Percentiles rank a stretch among this genome's conserved stretches.
These are phyloP conservation scores for Galeopterus variegatus DNA, from an alignment of 2,113 vertebrate genomes.

Conservation along the genomic window DNA sequence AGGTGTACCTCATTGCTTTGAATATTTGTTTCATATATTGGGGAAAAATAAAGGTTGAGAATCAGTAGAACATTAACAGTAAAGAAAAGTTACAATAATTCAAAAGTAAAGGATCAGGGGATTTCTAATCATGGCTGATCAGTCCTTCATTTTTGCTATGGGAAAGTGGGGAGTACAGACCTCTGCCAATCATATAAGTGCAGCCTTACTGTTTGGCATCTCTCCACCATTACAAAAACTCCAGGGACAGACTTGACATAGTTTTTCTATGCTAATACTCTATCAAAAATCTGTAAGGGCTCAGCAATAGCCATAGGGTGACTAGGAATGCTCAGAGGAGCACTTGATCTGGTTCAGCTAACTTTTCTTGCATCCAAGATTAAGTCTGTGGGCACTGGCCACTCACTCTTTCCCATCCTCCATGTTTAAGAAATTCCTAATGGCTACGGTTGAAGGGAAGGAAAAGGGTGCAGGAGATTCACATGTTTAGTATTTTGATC, in stretches of 20 bases:
- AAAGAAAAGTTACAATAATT: not conserved
- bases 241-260: not conserved
- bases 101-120: not conserved
- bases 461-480: not conserved
- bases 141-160: not conserved
- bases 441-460: not conserved
- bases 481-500: slow-evolving; percentile 8
- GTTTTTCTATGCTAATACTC: not conserved
- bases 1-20: not conserved
- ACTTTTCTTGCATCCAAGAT: not conserved
- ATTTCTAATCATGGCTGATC: not conserved
- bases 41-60: not conserved
- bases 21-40: not conserved
- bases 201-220: not conserved
- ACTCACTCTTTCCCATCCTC: not conserved
- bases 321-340: not conserved
- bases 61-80: not conserved
- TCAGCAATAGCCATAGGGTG: not conserved
- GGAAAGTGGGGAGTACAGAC: not conserved
- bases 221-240: not conserved
- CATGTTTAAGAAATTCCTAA: not conserved
- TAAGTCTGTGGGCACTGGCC: not conserved
- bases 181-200: not conserved
- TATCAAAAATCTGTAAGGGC: not conserved
- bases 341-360: not conserved